These are phyloP conservation scores for Aethes cnicana DNA, from an alignment of 2,888 invertebrate genomes.

Conservation along the genomic window DNA sequence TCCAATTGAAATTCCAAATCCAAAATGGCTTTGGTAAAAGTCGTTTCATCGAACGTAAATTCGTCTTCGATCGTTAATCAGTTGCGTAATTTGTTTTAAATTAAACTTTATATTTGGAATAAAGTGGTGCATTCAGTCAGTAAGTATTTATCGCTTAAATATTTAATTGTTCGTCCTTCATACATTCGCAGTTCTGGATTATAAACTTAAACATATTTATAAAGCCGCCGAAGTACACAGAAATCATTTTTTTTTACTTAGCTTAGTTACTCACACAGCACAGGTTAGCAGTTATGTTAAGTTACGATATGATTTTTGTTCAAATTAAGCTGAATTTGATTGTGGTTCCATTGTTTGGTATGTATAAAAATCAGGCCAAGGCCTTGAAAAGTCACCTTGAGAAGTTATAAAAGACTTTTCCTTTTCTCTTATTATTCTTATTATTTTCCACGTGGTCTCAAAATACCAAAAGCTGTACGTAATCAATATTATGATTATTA, in stretches of 20 bases:
- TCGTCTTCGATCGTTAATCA: conserved; percentile 39
- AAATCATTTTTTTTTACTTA: too few relatives aligned
- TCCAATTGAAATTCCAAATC: conserved; percentile 54
- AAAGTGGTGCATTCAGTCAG: too few relatives aligned
- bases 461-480: conserved; percentile 5
- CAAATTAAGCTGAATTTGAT: conserved; percentile 2
- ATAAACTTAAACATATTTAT: too few relatives aligned
- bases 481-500: too few relatives aligned
- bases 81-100: conserved; percentile 62
- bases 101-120: too few relatives aligned
- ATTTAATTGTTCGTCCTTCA: too few relatives aligned
- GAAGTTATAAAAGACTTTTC: conserved; percentile 6
- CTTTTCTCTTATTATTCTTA: not conserved
- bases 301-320: conserved; percentile 9
- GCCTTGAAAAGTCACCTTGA: conserved; percentile 27
- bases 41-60: not conserved
- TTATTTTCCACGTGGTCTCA: not conserved
- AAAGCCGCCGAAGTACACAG: too few relatives aligned
- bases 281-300: too few relatives aligned
- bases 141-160: too few relatives aligned
- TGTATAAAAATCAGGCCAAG: conserved; percentile 12
- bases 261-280: too few relatives aligned
- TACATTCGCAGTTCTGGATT: too few relatives aligned
- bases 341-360: too few relatives aligned
- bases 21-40: conserved; percentile 30